Percentiles rank a stretch among this genome's conserved stretches.
Conservation (phyloP, 2,888 invertebrate species). For the Rhopalosiphum nymphaeae region DNA sequence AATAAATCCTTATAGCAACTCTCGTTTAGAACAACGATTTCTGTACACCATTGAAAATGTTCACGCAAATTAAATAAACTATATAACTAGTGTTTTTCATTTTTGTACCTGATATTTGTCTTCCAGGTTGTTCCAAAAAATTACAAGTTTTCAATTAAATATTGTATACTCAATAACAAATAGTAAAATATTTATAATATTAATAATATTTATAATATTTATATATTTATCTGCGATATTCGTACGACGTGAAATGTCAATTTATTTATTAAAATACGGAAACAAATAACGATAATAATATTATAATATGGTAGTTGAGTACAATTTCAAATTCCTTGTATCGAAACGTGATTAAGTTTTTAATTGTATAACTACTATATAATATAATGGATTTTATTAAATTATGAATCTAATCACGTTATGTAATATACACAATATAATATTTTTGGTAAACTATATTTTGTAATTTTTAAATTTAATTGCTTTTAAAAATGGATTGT, state of each 20-base stretch:
- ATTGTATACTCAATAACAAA: not conserved
- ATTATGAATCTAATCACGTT: conserved; percentile 11
- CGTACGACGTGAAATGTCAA: not conserved
- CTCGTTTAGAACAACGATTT: not conserved
- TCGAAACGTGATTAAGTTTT: not conserved
- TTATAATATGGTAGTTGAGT: not conserved
- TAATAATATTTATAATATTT: no score
- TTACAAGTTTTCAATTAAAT: not conserved
- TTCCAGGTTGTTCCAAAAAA: not conserved
- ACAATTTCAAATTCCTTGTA: not conserved
- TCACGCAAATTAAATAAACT: not conserved
- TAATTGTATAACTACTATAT: not conserved
- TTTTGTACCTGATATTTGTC: not conserved
- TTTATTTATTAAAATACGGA: not conserved
- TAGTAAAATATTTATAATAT: not conserved
- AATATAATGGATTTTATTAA: not conserved
- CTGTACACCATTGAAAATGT: no score
- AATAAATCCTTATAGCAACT: no score
- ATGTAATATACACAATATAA: not conserved
- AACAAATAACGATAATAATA: not conserved
- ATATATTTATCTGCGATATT: no score
- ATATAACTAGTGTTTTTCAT: no score
- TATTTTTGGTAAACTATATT: not conserved
- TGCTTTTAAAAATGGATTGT: not conserved
- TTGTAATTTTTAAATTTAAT: not conserved